phyloP scores from a whole-genome alignment of 2,888 invertebrate genomes.

The Tachystola acroxantha region DNA sequence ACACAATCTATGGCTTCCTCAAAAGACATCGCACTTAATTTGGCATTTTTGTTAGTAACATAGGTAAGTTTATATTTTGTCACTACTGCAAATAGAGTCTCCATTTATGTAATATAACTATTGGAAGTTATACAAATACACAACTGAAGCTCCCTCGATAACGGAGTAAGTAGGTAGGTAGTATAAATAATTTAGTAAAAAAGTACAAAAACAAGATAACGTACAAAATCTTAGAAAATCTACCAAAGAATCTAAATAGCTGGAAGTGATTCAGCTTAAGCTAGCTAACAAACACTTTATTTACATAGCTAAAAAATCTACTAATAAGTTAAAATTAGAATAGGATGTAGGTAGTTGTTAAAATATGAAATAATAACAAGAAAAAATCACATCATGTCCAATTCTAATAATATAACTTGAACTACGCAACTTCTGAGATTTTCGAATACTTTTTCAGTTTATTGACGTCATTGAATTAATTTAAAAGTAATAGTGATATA shows the following conservation, averaged over 20 bases:
- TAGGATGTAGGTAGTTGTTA: constrained; percentile 21
- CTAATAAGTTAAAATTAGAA: constrained; percentile 32
- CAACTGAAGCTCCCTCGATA: constrained; percentile 32
- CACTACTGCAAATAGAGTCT: constrained; percentile 6
- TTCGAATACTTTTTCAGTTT: constrained; percentile 6
- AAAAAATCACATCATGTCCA: constrained; percentile 18
- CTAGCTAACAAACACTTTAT: constrained; percentile 12
- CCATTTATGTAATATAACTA: constrained; percentile 28
- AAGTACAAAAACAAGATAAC: constrained; percentile 28
- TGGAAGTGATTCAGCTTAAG: not conserved
- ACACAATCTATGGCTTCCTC: constrained; percentile 29
- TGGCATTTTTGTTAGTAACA: constrained; percentile 32
- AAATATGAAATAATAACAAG: constrained; percentile 2
- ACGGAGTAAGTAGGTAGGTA: too few species aligned
- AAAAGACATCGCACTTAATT: constrained; percentile 69
- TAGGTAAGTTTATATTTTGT: constrained; percentile 11
- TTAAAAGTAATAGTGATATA: too few species aligned
- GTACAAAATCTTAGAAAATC: constrained; percentile 8
- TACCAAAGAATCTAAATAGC: constrained; percentile 11
- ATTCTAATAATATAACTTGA: constrained; percentile 35
- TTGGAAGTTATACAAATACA: constrained; percentile 30
- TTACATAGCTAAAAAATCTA: constrained; percentile 12
- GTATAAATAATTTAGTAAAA: constrained; percentile 34
- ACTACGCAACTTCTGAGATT: constrained; percentile 25
- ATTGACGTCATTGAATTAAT: not conserved